Evolutionary conservation across 2,888 invertebrate species (phyloP).

Genomic region (Aphodius sticticus): DNA sequence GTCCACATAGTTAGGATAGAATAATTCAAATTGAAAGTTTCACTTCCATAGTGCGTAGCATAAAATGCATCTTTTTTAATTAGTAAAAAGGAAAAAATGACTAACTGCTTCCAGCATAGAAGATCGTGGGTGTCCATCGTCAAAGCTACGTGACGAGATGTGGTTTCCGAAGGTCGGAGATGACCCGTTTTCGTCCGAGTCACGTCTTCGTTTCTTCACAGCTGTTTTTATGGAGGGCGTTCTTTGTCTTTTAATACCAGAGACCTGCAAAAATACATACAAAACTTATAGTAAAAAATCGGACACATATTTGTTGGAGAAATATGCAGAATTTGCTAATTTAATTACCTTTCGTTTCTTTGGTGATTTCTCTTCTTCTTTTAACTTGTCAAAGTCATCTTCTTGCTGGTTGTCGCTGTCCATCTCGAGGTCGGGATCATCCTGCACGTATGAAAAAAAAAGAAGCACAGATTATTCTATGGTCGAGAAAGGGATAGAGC

Average conservation of each 20-base stretch:
- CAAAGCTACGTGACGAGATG: slow-evolving; percentile 53
- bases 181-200: slow-evolving; percentile 62
- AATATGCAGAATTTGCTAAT: slow-evolving; percentile 17
- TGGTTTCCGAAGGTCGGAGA: slow-evolving; percentile 65
- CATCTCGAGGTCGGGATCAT: slow-evolving; percentile 64
- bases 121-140: slow-evolving; percentile 70
- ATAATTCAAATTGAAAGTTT: neutral
- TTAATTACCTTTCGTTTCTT: slow-evolving; percentile 49
- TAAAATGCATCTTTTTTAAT: neutral
- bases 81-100: slow-evolving; percentile 44
- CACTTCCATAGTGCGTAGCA: neutral
- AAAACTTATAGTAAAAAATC: neutral
- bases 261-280: slow-evolving; percentile 29
- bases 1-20: neutral
- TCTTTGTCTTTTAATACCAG: slow-evolving; percentile 35
- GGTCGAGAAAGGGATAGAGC: too few species aligned
- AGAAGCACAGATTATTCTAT: too few species aligned
- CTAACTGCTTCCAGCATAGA: slow-evolving; percentile 76
- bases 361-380: slow-evolving; percentile 41
- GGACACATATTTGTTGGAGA: neutral
- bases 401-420: slow-evolving; percentile 62
- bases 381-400: slow-evolving; percentile 75
- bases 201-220: slow-evolving; percentile 35
- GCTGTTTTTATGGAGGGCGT: slow-evolving; percentile 37
- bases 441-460: slow-evolving; percentile 50